These are phyloP conservation scores for Trissoscelio sp. DNA, from an alignment of 2,888 invertebrate genomes.

Conservation along the genomic window DNA sequence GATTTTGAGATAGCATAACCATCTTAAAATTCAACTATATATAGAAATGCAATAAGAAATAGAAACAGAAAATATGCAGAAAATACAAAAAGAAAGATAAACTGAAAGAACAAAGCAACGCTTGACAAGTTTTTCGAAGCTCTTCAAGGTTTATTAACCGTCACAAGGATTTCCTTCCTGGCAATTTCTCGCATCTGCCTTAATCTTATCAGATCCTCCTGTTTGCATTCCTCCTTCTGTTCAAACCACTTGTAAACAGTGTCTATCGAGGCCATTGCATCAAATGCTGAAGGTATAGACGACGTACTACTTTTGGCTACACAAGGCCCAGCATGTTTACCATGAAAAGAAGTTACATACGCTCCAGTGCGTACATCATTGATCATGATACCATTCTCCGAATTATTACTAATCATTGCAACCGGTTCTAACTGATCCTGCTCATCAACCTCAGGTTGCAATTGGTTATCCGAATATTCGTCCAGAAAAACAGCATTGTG, in stretches of 20 bases:
- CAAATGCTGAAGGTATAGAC: conserved; percentile 60
- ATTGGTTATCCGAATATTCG: conserved; percentile 31
- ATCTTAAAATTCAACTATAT: too few relatives aligned
- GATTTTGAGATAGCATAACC: too few relatives aligned
- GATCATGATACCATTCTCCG: conserved; percentile 14
- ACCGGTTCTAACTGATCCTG: conserved; percentile 2
- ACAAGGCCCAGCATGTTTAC: too few relatives aligned
- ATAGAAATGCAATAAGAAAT: too few relatives aligned
- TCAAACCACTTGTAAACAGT: conserved; percentile 60
- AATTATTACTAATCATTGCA: not conserved
- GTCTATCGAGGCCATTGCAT: conserved; percentile 56
- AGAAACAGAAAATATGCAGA: too few relatives aligned
- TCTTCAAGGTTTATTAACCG: conserved; percentile 48
- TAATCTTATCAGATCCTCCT: conserved; percentile 50
- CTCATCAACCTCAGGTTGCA: conserved; percentile 26
- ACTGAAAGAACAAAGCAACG: not conserved
- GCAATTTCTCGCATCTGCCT: conserved; percentile 60
- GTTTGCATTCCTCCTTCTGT: conserved; percentile 41
- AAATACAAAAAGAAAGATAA: not conserved
- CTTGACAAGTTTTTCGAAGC: conserved; percentile 11
- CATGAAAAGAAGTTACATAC: too few relatives aligned
- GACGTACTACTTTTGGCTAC: too few relatives aligned
- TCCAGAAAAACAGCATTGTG: conserved; percentile 47
- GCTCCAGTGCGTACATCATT: conserved; percentile 6
- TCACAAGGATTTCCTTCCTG: conserved; percentile 39